Percentiles rank a stretch among this genome's conserved stretches.
phyloP scores from a whole-genome alignment of 2,113 vertebrate species.

The Sinocyclocheilus maitianheensis region DNA sequence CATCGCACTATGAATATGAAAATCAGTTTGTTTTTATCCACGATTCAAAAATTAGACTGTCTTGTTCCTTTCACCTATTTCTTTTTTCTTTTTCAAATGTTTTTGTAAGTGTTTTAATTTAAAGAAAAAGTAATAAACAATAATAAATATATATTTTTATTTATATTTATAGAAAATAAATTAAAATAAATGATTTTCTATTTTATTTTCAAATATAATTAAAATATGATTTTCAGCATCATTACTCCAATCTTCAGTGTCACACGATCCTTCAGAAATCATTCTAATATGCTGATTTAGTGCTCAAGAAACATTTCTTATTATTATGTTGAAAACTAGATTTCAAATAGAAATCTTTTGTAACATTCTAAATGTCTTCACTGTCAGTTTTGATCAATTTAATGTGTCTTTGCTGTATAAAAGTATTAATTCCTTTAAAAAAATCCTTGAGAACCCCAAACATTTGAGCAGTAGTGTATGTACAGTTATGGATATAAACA shows the following conservation, averaged over 20 bases:
- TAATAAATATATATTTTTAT: no score
- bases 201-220: no score
- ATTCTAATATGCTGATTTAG: no score
- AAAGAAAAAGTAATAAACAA: no score
- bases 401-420: neutral
- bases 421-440: neutral
- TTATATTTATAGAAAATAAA: no score
- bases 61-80: neutral
- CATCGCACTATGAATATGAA: conserved; percentile 26
- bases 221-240: no score
- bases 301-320: neutral
- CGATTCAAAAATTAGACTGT: neutral
- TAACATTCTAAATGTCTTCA: neutral
- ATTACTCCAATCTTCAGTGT: no score
- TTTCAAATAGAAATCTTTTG: neutral
- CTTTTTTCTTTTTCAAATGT: neutral
- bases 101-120: no score
- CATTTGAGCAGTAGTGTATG: neutral
- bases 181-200: no score
- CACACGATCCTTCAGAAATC: no score
- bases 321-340: neutral
- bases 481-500: neutral
- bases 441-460: neutral
- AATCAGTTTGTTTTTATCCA: neutral
- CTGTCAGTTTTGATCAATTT: neutral